Evolutionary conservation across 2,113 vertebrate genomes (phyloP).

Genomic region (Tetrax tetrax): DNA sequence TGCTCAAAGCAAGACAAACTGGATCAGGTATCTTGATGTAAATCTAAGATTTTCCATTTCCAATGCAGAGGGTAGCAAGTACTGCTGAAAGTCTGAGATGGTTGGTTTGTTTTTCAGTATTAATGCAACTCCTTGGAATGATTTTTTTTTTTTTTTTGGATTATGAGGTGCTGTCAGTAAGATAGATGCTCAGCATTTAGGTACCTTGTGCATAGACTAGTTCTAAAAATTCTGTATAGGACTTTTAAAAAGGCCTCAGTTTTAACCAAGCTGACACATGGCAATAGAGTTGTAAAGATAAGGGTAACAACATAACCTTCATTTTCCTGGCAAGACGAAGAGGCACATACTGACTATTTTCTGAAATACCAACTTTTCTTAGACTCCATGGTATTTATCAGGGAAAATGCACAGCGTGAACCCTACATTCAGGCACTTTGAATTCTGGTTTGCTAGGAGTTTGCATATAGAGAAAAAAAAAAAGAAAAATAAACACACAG

Average conservation of each 20-base stretch:
- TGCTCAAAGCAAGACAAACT: background rate
- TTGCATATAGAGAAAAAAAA: background rate
- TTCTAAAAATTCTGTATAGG: background rate
- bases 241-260: background rate
- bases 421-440: background rate
- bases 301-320: background rate
- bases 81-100: background rate
- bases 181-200: background rate
- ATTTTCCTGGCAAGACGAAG: background rate
- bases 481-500: background rate
- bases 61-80: background rate
- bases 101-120: background rate
- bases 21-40: rapidly evolving
- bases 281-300: background rate
- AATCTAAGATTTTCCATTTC: background rate
- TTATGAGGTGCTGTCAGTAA: background rate
- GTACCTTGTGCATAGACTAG: background rate
- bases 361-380: background rate
- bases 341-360: background rate
- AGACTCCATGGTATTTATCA: background rate
- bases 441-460: background rate
- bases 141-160: background rate
- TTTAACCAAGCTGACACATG: background rate
- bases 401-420: background rate
- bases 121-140: background rate